Evolutionary conservation across 2,888 invertebrate species (phyloP).

Genomic region (Drosophila melanosoma): DNA sequence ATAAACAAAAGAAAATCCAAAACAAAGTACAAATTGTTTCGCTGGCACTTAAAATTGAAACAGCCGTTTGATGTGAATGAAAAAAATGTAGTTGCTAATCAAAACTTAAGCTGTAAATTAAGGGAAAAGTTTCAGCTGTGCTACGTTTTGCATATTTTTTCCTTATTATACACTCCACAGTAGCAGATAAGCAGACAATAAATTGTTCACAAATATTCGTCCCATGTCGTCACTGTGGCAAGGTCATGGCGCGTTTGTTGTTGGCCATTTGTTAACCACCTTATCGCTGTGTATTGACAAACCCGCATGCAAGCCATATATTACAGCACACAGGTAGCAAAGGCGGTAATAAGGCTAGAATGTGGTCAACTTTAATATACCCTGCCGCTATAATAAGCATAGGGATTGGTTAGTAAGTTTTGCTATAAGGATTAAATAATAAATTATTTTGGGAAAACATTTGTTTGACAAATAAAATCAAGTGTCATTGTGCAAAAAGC

Average conservation of each 20-base stretch:
- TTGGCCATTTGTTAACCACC: slow-evolving; percentile 50
- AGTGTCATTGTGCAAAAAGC: not conserved
- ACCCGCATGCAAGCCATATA: slow-evolving; percentile 35
- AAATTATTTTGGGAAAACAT: too few species aligned
- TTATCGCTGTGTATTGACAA: slow-evolving; percentile 51
- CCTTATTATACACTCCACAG: slow-evolving; percentile 30
- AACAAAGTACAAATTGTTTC: slow-evolving; percentile 5
- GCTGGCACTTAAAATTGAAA: slow-evolving; percentile 29
- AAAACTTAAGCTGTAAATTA: slow-evolving; percentile 66
- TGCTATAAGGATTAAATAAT: too few species aligned
- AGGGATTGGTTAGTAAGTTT: too few species aligned
- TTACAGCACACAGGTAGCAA: slow-evolving; percentile 45
- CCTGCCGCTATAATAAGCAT: not conserved
- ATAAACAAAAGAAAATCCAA: slow-evolving; percentile 55
- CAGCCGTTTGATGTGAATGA: slow-evolving; percentile 46
- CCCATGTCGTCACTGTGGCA: slow-evolving; percentile 8
- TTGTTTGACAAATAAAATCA: not conserved
- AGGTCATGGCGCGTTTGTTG: slow-evolving; percentile 27
- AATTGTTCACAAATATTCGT: slow-evolving; percentile 19
- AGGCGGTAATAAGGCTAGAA: not conserved
- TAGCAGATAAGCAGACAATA: slow-evolving; percentile 21
- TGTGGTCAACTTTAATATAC: slow-evolving; percentile 4
- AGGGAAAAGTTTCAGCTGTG: slow-evolving; percentile 48
- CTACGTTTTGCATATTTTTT: slow-evolving; percentile 48
- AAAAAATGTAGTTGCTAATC: slow-evolving; percentile 54